These are phyloP conservation scores for Elegia similella DNA, from an alignment of 2,888 invertebrate species.

Conservation along the genomic window DNA sequence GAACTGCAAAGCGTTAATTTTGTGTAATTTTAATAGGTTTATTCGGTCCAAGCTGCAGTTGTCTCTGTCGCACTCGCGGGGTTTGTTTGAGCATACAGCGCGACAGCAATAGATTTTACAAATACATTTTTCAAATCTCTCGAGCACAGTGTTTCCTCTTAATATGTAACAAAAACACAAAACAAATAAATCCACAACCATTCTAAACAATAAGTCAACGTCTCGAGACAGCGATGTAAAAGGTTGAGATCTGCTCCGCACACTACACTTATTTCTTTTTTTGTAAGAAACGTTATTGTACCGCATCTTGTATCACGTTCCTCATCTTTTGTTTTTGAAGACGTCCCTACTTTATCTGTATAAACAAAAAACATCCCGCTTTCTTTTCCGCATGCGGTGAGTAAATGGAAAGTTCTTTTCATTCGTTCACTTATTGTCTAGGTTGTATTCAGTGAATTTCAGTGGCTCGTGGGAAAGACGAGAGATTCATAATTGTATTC, in stretches of 20 bases:
- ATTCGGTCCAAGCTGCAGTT: no score
- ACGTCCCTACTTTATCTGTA: background rate
- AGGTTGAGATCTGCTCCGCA: background rate
- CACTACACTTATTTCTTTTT: background rate
- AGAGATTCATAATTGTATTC: constrained; percentile 3
- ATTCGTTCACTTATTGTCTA: constrained; percentile 13
- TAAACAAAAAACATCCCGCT: constrained; percentile 11
- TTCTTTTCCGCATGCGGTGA: constrained; percentile 13
- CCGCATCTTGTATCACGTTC: constrained; percentile 1
- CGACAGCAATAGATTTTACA: no score
- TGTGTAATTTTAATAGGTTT: no score
- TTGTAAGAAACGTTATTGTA: constrained; percentile 7
- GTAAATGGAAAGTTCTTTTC: constrained; percentile 15
- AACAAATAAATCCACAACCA: no score
- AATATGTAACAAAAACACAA: no score
- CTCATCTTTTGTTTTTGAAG: constrained; percentile 9
- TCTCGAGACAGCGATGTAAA: background rate
- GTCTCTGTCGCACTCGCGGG: no score
- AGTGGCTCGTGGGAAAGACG: background rate
- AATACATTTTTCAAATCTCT: no score
- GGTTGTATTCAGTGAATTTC: constrained; percentile 8
- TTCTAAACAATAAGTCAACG: background rate
- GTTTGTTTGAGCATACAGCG: no score
- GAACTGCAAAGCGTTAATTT: no score
- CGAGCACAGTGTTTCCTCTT: no score